Base-by-base conservation (phyloP, 2,113 vertebrate species). In the Oreochromis spilurus region DNA sequence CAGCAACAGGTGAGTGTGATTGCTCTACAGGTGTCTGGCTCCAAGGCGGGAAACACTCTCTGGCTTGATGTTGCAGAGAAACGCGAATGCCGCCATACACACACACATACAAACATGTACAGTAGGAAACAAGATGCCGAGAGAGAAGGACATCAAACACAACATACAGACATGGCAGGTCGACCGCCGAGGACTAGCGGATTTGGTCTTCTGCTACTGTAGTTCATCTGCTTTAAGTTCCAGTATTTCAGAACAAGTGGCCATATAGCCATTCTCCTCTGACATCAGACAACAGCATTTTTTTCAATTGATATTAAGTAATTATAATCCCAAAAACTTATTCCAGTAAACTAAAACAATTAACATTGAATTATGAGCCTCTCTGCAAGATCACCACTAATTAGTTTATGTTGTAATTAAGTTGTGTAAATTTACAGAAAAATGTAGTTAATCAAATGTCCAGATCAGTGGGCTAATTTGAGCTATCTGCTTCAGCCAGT, bases 111-210 rank as follows among this genome's bases (percentile, higher is more conserved):
- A 26, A 36, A 62, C 58, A 36, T 62, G 58, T n/a, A 62, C 31
- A n/a, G 58, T 36, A 62, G 31, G 31, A 62, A 62, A n/a, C 4
- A 0, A 62, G 58, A 36, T 34, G 29, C 58, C 58, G 19, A 62
- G 31, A 36, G 17, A 62, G 31, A 36, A 62, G 17, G 4, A 36
- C 58, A 62, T 62, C 58, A 62, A 62, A n/a, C 58, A 62, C 58
- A 62, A 62, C 17, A 62, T 1, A 24, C 24, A 36, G 58, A 62
- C 58, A 19, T 62, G 58, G 58, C 58, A 62, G 58, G 31, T 62
- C 5, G 9, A 62, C 31, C 2, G 0, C 17, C 0, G 31, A 36
- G 57, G 57, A 60, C 14, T 0, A 34, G 60, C 0, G 60, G 31
- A 62, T 31, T 62, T 17, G 8, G 57, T 60, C 14, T 60, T 36